Evolutionary conservation across 2,888 invertebrate species (phyloP).

Genomic region (Dasysyrphus tricinctus): DNA sequence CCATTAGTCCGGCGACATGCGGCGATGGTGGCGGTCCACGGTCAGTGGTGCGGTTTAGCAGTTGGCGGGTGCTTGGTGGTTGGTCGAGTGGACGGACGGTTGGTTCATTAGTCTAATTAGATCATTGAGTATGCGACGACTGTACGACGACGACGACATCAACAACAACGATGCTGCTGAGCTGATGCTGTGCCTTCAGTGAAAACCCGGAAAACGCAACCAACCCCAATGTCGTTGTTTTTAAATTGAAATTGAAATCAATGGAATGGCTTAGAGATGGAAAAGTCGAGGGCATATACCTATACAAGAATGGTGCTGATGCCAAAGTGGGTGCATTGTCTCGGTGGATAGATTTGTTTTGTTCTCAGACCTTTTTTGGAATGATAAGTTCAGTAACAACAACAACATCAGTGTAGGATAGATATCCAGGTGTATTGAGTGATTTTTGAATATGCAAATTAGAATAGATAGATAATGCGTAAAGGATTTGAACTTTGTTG

Average conservation of each 20-base stretch:
- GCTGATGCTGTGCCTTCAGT: background rate
- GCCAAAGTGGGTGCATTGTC: slow-evolving; percentile 42
- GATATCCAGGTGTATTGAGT: background rate
- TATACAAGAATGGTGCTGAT: slow-evolving; percentile 18
- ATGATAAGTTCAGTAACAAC: slow-evolving; percentile 15
- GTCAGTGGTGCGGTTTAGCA: slow-evolving; percentile 45
- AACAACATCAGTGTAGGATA: background rate
- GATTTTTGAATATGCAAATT: slow-evolving; percentile 1
- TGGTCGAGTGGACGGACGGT: slow-evolving; percentile 68
- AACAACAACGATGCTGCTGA: background rate
- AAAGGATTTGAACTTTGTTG: background rate
- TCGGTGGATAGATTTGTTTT: slow-evolving; percentile 6
- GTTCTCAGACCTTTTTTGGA: slow-evolving; percentile 45
- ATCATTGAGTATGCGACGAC: slow-evolving; percentile 67
- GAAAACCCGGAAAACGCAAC: slow-evolving; percentile 62
- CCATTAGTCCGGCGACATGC: slow-evolving; percentile 72
- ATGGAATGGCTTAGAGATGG: slow-evolving; percentile 24
- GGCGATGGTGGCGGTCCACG: slow-evolving; percentile 31
- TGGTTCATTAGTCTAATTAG: slow-evolving; percentile 77
- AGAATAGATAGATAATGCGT: background rate
- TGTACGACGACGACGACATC: slow-evolving; percentile 3
- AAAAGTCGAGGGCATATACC: slow-evolving; percentile 37
- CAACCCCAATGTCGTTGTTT: slow-evolving; percentile 62
- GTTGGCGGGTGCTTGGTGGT: slow-evolving; percentile 50
- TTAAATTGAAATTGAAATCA: slow-evolving; percentile 65